Evolutionary conservation across 2,113 vertebrate genomes (phyloP).

Genomic region (Geococcyx californianus): DNA sequence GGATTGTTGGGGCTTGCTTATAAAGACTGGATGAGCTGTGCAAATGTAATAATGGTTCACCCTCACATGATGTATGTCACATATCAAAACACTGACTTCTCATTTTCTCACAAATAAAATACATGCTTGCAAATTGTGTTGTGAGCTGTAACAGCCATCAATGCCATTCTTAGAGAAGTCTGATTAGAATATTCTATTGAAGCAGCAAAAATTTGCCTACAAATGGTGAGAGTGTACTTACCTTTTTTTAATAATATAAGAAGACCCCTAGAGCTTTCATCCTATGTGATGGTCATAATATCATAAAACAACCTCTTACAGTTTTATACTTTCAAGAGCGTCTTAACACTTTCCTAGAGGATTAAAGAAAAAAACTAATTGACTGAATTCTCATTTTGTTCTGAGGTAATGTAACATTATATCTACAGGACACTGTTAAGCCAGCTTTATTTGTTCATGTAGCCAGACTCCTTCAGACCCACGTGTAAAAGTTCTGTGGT

Average conservation of each 20-base stretch:
- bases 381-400: background rate
- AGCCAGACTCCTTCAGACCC: background rate
- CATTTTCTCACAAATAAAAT: background rate
- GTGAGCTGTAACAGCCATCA: background rate
- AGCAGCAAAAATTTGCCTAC: background rate
- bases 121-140: background rate
- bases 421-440: background rate
- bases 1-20: background rate
- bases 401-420: background rate
- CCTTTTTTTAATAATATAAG: background rate
- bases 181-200: background rate
- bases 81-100: background rate
- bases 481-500: background rate
- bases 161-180: background rate
- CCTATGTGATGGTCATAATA: background rate
- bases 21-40: background rate
- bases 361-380: background rate
- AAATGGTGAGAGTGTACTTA: background rate
- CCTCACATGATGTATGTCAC: background rate
- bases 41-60: background rate
- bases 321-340: background rate
- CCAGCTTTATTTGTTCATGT: background rate
- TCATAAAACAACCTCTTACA: background rate
- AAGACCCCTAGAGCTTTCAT: background rate
- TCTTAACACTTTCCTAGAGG: background rate